Conservation (phyloP, 2,113 vertebrate genomes). For the Paratilapia polleni region DNA sequence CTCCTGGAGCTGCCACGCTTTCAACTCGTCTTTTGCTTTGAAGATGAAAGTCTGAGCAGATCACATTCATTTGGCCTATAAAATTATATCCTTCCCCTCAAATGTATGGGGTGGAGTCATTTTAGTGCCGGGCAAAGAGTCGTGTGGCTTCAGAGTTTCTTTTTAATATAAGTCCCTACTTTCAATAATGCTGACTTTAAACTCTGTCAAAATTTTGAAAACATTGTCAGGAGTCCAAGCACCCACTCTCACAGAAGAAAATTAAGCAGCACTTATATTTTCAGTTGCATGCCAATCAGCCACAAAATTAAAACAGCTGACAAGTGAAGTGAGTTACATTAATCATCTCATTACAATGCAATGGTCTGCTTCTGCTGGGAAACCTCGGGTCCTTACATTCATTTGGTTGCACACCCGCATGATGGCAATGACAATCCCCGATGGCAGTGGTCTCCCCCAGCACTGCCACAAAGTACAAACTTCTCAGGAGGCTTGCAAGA, state of each 20-base stretch:
- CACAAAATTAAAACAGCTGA: background rate
- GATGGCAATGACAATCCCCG: background rate
- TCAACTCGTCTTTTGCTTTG: slow-evolving; percentile 47
- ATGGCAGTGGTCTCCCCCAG: background rate
- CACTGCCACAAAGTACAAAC: background rate
- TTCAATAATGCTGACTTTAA: slow-evolving; percentile 8
- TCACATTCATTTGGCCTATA: slow-evolving; percentile 42
- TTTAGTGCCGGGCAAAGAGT: background rate
- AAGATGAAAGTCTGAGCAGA: slow-evolving; percentile 66
- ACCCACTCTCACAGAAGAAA: rapidly evolving
- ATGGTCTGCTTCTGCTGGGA: background rate
- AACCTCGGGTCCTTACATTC: background rate
- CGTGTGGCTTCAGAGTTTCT: background rate
- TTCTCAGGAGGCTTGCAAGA: background rate
- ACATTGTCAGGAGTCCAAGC: background rate
- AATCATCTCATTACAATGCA: background rate
- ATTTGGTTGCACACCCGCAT: too few species aligned
- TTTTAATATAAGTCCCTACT: background rate
- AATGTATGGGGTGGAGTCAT: slow-evolving; percentile 25
- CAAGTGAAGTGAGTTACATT: background rate
- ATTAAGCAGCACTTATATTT: background rate
- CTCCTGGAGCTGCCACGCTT: slow-evolving; percentile 25
- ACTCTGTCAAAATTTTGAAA: background rate
- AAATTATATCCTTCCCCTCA: slow-evolving; percentile 33
- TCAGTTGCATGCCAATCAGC: background rate